Percentiles rank a stretch among this genome's conserved stretches.
These are phyloP conservation scores for Melanerpes aurifrons DNA, from an alignment of 2,113 vertebrate species.

Conservation along the genomic window DNA sequence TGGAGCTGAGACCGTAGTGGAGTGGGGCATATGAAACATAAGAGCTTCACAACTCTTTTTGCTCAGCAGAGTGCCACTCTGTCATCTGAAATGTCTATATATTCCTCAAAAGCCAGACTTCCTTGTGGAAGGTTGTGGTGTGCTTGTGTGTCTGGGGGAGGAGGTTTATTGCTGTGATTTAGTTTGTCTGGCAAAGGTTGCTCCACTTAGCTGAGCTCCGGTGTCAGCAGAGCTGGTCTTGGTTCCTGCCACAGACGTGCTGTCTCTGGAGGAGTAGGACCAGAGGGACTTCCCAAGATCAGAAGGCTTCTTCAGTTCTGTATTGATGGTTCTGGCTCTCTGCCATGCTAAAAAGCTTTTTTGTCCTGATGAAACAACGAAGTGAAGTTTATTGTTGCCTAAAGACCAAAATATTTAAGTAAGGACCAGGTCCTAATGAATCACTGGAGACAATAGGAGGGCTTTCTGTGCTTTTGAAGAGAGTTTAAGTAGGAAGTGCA, in stretches of 20 bases:
- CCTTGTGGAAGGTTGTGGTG: background rate
- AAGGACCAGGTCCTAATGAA: background rate
- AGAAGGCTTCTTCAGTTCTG: background rate
- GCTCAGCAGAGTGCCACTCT: background rate
- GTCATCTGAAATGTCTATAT: background rate
- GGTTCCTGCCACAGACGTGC: background rate
- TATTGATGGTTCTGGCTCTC: background rate
- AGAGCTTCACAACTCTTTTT: background rate
- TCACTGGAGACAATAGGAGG: constrained; percentile 18
- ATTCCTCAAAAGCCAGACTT: background rate
- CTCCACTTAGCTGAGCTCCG: background rate
- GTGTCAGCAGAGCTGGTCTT: background rate
- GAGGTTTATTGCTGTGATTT: background rate
- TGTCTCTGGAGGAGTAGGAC: background rate
- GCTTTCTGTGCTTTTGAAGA: constrained; percentile 54
- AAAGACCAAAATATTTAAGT: background rate
- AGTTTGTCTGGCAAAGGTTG: background rate
- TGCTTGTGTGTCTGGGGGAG: background rate
- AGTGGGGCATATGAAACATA: background rate
- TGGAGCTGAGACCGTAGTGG: fast-evolving
- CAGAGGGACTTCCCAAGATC: background rate
- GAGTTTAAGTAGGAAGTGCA: constrained; percentile 57
- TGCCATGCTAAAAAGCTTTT: constrained; percentile 33
- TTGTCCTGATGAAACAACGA: background rate
- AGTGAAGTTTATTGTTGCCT: background rate